Base-by-base conservation (phyloP, 2,113 vertebrate species). In the Plecotus auritus region DNA sequence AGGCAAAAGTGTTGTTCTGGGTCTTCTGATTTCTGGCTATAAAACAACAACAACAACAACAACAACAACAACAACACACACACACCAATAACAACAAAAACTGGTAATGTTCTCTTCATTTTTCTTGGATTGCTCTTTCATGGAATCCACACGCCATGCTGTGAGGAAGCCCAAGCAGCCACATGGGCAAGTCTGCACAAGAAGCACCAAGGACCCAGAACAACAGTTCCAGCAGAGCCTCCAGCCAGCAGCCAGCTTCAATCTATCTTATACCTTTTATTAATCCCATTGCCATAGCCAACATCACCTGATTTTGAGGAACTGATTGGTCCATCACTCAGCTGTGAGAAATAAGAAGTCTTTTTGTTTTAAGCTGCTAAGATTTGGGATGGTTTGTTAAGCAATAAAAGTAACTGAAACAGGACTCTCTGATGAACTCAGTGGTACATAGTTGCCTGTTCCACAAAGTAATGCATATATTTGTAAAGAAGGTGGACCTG, bases 111-210 rank as follows among this genome's bases (percentile, higher is more conserved):
- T 40, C 1, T 69, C 14, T 85, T 45, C 23, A 4, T 80, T 95
- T 92, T 35, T 16, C 49, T 82, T 88, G 59, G 6, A 47, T 13
- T 26, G 7, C 7, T 51, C 4, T 1, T 51, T 81, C 18, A 9
- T 45, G 9, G 4, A 28, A 59, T 22, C 3, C 10, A 37, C 0
- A 64, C 8, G 0, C 12, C 30, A 54, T 9, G 4, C 16, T 69
- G 1, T 66, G 32, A 91, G 7, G 59, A 84, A 69, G 32, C 13
- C 7, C 61, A 51, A 45, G 42, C 4, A 30, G 10, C 4, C 26
- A 37, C 64, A 22, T 4, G 11, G 40, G 37, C 9, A 49, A 18
- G 1, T 9, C 1, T 17, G 20, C 45, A 73, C 22, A 2, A 28
- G 13, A 81, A 73, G 4, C 4, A 54, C 22, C 0, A 9, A n/a